Base-by-base conservation (phyloP, 2,113 vertebrate genomes). In the Leuciscus idus region DNA sequence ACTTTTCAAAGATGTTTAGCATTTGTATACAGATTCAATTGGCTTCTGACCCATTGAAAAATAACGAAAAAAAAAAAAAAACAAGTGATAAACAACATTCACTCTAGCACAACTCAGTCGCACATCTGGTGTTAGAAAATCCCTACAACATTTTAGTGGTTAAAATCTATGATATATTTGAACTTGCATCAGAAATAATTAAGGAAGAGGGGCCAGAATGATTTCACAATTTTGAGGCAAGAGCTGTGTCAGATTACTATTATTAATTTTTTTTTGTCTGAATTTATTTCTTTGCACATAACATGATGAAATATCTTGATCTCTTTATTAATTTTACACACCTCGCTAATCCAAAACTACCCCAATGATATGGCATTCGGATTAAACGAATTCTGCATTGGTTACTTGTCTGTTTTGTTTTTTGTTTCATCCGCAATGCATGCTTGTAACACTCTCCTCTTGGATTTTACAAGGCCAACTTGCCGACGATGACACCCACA, bases 401-500 rank as follows among this genome's bases (percentile, higher is more conserved):
- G 66, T 87, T 82, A 75, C 30, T 26, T 89, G 79, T 93, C 92
- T 90, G 76, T 91, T 90, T 92, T 80, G 73, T 48, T 84, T 84
- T 80, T 85, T 84, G 55, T 82, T 89, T 87, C 68, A 87, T 88
- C 84, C 93, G 90, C 90, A 91, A 88, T 91, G 95, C 97, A 97
- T 96, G 97, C 97, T 92, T 88, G 86, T 73, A 30, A 73, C 76
- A 15, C 48, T 79, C 87, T 43, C 23, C 83, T 83, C 87, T 77
- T 87, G 92, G 82, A 89, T 92, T 96, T 93, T 99, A 99, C 97
- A 99, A 97, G 92, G 97, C 95, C 91, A 99, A 95, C 94, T 99
- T 99, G 93, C 98, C 98, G 90, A 99, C 93, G 89, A 98, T 97
- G 91, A 98, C 95, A 62, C 98, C 98, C 48, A 99, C 92, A 89